Evolutionary conservation across 2,113 vertebrate genomes (phyloP).

Genomic region (Pygoscelis adeliae): DNA sequence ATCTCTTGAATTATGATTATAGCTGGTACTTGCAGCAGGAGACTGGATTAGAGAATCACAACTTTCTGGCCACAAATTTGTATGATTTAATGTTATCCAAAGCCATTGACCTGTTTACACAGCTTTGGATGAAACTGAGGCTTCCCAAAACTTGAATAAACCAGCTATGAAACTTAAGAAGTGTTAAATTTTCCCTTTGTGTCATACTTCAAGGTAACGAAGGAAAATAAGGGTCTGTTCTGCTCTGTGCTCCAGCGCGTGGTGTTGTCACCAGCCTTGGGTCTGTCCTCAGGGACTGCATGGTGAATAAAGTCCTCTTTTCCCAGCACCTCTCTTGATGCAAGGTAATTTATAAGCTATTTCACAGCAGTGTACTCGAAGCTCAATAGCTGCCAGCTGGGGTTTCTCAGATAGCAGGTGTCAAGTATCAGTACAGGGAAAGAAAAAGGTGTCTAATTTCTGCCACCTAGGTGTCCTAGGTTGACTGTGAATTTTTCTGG

Average conservation of each 20-base stretch:
- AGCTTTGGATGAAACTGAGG: neutral
- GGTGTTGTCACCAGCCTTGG: neutral
- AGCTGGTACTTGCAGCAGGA: neutral
- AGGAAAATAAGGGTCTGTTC: neutral
- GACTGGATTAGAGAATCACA: neutral
- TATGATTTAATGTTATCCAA: neutral
- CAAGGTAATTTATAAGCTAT: neutral
- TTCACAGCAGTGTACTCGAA: neutral
- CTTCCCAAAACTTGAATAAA: neutral
- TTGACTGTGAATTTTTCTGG: neutral
- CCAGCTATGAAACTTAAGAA: neutral
- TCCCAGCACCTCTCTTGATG: neutral
- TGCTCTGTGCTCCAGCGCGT: fast-evolving
- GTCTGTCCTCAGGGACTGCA: neutral
- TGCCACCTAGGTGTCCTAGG: neutral
- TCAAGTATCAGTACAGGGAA: neutral
- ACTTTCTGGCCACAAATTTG: neutral
- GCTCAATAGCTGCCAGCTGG: conserved; percentile 19
- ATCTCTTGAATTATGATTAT: neutral
- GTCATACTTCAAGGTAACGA: neutral
- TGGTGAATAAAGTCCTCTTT: neutral
- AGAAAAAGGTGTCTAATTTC: neutral
- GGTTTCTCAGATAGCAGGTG: conserved; percentile 15
- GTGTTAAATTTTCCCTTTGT: neutral
- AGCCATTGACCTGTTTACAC: neutral